These are phyloP conservation scores for Rhinoptilus africanus DNA, from an alignment of 2,113 vertebrate genomes.

Conservation along the genomic window DNA sequence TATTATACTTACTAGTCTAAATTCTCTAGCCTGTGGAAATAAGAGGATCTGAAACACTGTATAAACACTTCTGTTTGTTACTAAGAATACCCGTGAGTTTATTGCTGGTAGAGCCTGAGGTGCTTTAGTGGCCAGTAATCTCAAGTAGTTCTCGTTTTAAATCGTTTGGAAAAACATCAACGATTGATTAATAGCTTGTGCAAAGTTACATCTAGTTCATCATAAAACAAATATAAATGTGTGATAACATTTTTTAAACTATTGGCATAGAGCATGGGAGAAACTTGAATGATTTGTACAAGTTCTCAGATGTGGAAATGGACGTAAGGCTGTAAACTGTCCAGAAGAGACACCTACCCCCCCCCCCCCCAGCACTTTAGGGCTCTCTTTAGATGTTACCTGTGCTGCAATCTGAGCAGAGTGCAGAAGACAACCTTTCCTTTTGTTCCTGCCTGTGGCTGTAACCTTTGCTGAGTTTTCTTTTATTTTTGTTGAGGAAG, in stretches of 20 bases:
- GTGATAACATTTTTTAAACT: background rate
- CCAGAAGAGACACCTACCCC: background rate
- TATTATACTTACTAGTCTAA: background rate
- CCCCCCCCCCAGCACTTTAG: too few species aligned
- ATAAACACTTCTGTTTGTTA: background rate
- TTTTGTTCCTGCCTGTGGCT: background rate
- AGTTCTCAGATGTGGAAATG: background rate
- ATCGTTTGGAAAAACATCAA: background rate
- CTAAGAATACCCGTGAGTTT: conserved; percentile 1
- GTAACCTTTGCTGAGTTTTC: background rate
- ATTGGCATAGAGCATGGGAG: background rate
- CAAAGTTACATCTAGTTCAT: background rate
- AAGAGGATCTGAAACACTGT: background rate
- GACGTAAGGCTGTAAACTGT: background rate
- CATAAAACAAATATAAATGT: background rate
- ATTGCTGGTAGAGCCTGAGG: background rate
- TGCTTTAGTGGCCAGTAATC: background rate
- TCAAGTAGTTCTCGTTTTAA: conserved; percentile 3
- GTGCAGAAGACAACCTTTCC: background rate
- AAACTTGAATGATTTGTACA: background rate
- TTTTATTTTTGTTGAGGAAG: conserved; percentile 17
- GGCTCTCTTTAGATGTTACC: background rate
- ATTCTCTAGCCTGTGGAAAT: background rate
- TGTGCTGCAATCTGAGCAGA: background rate
- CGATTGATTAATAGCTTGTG: background rate